Evolutionary conservation across 2,797 vertebrate genomes (phyloP).

Genomic region (Etheostoma nigrum): DNA sequence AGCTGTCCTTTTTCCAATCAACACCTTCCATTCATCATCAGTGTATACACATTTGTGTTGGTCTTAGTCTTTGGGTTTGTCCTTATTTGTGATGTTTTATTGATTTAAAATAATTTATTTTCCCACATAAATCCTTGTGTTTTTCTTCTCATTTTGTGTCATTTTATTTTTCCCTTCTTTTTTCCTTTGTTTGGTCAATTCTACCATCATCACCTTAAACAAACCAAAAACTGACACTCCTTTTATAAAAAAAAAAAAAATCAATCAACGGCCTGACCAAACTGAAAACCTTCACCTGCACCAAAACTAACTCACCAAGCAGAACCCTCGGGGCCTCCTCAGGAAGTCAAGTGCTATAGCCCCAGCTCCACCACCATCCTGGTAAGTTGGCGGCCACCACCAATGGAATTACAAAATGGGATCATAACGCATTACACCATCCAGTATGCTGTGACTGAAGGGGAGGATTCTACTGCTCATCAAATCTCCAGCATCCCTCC

Average conservation of each 20-base stretch:
- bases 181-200: constrained; percentile 81
- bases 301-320: constrained; percentile 73
- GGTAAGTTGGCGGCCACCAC: constrained; percentile 99
- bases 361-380: constrained; percentile 98
- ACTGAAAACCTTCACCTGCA: constrained; percentile 58
- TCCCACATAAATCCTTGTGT: constrained; percentile 72
- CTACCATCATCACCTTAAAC: constrained; percentile 81
- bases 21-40: constrained; percentile 85
- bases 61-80: constrained; percentile 78
- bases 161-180: constrained; percentile 82
- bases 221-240: constrained; percentile 85
- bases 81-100: constrained; percentile 78
- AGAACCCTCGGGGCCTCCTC: constrained; percentile 98
- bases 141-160: constrained; percentile 88
- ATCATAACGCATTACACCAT: constrained; percentile 95
- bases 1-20: constrained; percentile 83
- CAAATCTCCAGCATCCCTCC: constrained; percentile 91
- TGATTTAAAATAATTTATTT: constrained; percentile 82
- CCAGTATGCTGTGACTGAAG: constrained; percentile 90
- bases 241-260: constrained; percentile 82
- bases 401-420: constrained; percentile 94
- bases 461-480: constrained; percentile 89
- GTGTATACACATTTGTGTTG: constrained; percentile 81
- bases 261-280: constrained; percentile 60
- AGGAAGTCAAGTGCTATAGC: constrained; percentile 96